Evolutionary conservation across 2,888 invertebrate genomes (phyloP).

Genomic region (Gymnoscelis rufifasciata): DNA sequence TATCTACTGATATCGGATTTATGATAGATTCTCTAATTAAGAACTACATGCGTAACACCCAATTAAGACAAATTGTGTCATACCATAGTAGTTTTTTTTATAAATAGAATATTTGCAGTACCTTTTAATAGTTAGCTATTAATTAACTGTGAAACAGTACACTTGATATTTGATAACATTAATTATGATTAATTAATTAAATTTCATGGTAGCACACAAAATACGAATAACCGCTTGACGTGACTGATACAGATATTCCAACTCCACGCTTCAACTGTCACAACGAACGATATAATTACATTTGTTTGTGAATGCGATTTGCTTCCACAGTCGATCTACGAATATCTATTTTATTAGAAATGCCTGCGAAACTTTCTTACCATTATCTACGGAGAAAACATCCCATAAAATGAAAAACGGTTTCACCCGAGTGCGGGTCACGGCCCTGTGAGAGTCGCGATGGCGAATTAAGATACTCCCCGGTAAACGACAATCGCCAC

Average conservation of each 20-base stretch:
- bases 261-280: slow-evolving; percentile 21
- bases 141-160: no score
- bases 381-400: slow-evolving; percentile 63
- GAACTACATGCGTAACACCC: no score
- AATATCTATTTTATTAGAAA: slow-evolving; percentile 39
- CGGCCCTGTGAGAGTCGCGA: slow-evolving; percentile 67
- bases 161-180: no score
- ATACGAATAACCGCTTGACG: slow-evolving; percentile 23
- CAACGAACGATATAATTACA: slow-evolving; percentile 15
- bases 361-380: slow-evolving; percentile 47
- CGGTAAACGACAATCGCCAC: slow-evolving; percentile 66
- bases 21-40: no score
- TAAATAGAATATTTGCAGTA: no score
- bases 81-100: no score
- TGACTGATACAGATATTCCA: slow-evolving; percentile 18
- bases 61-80: no score
- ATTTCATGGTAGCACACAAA: no score
- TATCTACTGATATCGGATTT: slow-evolving; percentile 12
- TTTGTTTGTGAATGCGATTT: slow-evolving; percentile 24
- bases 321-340: slow-evolving; percentile 32
- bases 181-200: no score
- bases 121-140: no score
- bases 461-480: slow-evolving; percentile 70
- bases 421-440: slow-evolving; percentile 71
- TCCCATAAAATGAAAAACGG: slow-evolving; percentile 66